A percentile compares a stretch with the other conserved stretches of the same genome.
Conservation (phyloP, 2,797 vertebrate species). For the Spea hammondii region DNA sequence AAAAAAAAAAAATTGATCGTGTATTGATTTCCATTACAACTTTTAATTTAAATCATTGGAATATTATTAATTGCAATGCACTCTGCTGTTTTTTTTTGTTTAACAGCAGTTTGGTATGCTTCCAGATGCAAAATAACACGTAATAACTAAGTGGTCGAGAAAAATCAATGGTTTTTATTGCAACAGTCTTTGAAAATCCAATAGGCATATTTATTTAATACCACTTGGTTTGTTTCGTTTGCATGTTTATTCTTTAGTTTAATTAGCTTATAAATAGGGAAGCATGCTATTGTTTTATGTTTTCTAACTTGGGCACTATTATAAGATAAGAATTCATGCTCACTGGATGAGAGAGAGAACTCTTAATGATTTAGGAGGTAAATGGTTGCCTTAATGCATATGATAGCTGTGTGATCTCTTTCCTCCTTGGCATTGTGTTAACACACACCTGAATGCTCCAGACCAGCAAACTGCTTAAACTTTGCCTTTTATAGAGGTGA, state of each 20-base stretch:
- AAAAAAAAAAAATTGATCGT: conserved; percentile 18
- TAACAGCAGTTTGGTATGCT: conserved; percentile 33
- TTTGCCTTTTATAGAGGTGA: too few relatives aligned
- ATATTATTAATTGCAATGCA: conserved; percentile 53
- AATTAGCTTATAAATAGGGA: background rate
- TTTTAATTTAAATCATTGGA: conserved; percentile 47
- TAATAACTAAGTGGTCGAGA: conserved; percentile 53
- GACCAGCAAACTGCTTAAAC: too few relatives aligned
- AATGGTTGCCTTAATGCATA: too few relatives aligned
- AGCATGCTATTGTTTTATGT: too few relatives aligned
- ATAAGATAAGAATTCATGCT: too few relatives aligned
- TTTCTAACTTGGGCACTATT: too few relatives aligned
- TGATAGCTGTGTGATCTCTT: too few relatives aligned
- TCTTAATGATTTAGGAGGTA: too few relatives aligned
- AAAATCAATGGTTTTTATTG: conserved; percentile 50
- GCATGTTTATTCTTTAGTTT: conserved; percentile 22
- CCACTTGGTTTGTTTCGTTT: conserved; percentile 27
- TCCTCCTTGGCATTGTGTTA: too few relatives aligned
- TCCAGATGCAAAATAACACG: conserved; percentile 27
- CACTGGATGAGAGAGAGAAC: too few relatives aligned
- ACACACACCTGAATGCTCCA: too few relatives aligned
- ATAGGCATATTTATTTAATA: conserved; percentile 44
- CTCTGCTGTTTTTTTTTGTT: conserved; percentile 56
- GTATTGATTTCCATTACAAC: conserved; percentile 57
- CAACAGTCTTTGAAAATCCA: conserved; percentile 32